phyloP scores from a whole-genome alignment of 2,797 vertebrate species.

The Leucoraja ocellata region DNA sequence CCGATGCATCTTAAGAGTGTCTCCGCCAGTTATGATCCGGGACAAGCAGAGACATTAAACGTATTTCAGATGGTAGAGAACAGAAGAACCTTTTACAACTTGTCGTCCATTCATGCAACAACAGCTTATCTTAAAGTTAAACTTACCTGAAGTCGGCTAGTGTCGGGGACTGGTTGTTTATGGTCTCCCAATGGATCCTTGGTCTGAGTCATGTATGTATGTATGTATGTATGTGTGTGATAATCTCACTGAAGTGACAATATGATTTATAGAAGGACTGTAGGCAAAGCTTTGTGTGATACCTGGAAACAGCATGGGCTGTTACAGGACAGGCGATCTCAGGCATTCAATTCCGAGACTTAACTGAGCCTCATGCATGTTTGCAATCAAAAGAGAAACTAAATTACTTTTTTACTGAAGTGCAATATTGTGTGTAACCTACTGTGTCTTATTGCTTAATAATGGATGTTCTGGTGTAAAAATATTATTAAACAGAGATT shows the following conservation, averaged over 20 bases:
- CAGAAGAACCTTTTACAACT: not conserved
- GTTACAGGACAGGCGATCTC: not conserved
- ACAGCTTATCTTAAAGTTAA: not conserved
- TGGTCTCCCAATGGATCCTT: not conserved
- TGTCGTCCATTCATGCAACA: not conserved
- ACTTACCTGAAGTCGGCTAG: too few relatives aligned
- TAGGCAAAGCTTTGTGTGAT: too few relatives aligned
- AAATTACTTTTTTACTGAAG: not conserved
- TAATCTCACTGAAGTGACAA: not conserved
- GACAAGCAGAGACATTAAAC: too few relatives aligned
- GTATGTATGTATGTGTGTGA: not conserved
- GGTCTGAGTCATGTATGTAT: too few relatives aligned
- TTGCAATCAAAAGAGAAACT: not conserved
- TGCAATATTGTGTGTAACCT: slow-evolving; percentile 19
- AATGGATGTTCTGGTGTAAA: not conserved
- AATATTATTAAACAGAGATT: not conserved
- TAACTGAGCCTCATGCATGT: not conserved
- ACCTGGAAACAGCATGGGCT: not conserved
- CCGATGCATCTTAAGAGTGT: not conserved
- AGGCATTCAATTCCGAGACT: too few relatives aligned
- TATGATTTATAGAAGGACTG: not conserved
- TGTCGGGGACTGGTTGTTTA: not conserved
- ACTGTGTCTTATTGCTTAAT: slow-evolving; percentile 28
- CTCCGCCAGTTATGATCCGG: not conserved
- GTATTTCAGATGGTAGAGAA: not conserved